Evolutionary conservation across 35 echinoderm and acorn worm genomes (phyloP).

Genomic region (Strongylocentrotus purpuratus): DNA sequence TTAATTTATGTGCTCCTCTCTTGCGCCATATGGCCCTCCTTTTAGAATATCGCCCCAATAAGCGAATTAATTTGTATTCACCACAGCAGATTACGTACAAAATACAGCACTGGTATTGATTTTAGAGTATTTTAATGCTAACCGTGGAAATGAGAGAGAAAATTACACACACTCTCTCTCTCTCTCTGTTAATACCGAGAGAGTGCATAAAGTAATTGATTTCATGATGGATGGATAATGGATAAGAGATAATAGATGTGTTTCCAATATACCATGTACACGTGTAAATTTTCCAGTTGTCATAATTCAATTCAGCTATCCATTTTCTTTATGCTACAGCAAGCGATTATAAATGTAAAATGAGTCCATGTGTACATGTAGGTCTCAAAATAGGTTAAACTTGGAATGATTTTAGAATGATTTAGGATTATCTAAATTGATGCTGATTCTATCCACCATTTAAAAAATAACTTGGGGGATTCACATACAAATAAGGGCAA

Average conservation of each 20-base stretch:
- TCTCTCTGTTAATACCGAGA: too few relatives aligned
- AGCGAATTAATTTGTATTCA: constrained; percentile 44
- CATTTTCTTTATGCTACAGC: neutral
- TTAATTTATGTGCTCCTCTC: constrained; percentile 48
- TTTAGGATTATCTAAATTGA: too few relatives aligned
- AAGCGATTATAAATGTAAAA: neutral
- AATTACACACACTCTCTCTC: too few relatives aligned
- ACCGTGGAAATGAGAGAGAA: neutral
- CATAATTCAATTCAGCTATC: neutral
- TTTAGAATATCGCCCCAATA: constrained; percentile 44
- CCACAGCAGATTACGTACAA: constrained; percentile 38
- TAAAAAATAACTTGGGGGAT: too few relatives aligned
- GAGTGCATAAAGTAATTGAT: constrained; percentile 7
- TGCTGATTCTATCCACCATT: too few relatives aligned
- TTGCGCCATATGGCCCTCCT: constrained; percentile 39
- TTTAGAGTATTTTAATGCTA: neutral
- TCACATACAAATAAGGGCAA: too few relatives aligned
- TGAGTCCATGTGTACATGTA: neutral
- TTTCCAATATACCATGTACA: neutral
- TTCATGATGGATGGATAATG: neutral
- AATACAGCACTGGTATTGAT: constrained; percentile 51
- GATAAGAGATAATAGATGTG: neutral
- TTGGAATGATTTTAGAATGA: too few relatives aligned
- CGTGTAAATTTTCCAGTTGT: neutral
- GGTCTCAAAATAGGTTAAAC: too few relatives aligned